Conservation (phyloP, 2,113 vertebrate genomes). For the Malurus elegans region DNA sequence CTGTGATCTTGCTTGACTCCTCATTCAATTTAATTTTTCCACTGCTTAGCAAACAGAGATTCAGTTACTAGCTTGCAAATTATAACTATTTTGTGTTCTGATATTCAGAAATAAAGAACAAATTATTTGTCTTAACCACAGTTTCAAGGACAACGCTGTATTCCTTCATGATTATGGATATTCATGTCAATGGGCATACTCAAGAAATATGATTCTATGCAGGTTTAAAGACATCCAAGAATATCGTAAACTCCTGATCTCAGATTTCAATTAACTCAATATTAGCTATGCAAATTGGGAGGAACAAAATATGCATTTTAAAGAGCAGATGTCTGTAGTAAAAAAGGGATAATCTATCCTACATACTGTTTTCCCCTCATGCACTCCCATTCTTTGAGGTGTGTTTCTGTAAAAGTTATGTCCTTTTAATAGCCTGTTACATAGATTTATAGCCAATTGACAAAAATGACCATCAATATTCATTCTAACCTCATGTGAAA, state of each 20-base stretch:
- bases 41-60: not conserved
- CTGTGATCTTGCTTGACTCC: not conserved
- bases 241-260: not conserved
- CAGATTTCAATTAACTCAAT: not conserved
- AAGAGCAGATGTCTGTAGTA: not conserved
- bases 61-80: not conserved
- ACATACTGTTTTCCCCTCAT: accelerated
- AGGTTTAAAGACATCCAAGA: not conserved
- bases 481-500: not conserved
- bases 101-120: not conserved
- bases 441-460: not conserved
- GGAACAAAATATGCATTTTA: not conserved
- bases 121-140: not conserved
- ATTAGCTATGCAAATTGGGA: not conserved
- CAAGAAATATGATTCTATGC: not conserved
- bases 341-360: not conserved
- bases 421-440: not conserved
- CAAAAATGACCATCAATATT: not conserved
- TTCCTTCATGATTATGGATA: not conserved
- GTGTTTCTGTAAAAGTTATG: not conserved
- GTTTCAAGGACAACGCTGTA: not conserved
- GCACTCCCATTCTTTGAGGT: not conserved
- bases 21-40: not conserved
- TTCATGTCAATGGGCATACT: not conserved
- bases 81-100: not conserved